Evolutionary conservation across 2,113 vertebrate genomes (phyloP).

Genomic region (Canis aureus): DNA sequence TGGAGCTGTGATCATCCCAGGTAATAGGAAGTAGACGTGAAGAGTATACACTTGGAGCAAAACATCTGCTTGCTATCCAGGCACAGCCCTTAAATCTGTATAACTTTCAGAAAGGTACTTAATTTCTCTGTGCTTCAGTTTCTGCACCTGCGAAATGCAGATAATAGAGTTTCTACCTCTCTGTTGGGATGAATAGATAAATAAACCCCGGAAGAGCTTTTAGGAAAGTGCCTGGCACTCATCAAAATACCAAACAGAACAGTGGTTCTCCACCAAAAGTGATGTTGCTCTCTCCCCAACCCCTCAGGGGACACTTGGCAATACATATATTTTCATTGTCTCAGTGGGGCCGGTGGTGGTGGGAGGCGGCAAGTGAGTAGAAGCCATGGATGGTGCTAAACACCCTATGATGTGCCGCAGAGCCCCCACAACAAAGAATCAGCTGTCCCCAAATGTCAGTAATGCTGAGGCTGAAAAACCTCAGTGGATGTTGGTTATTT

Average conservation of each 20-base stretch:
- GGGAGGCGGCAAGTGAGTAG: neutral
- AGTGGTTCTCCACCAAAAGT: neutral
- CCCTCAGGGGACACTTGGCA: neutral
- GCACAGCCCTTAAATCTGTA: neutral
- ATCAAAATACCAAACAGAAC: neutral
- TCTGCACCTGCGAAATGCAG: neutral
- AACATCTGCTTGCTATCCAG: neutral
- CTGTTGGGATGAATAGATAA: neutral
- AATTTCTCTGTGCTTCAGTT: neutral
- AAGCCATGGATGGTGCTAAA: neutral
- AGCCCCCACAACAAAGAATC: neutral
- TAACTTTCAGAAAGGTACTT: neutral
- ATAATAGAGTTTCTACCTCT: neutral
- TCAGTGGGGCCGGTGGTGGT: neutral
- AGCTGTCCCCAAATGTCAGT: neutral
- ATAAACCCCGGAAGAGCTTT: neutral
- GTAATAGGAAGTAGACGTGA: neutral
- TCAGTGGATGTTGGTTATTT: neutral
- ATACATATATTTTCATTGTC: neutral
- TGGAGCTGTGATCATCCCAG: neutral
- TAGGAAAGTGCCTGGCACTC: neutral
- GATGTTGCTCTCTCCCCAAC: neutral
- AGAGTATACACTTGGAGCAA: neutral
- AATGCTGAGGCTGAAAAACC: neutral
- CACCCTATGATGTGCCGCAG: neutral